These are phyloP conservation scores for Invenusta paracnida DNA, from an alignment of 2,888 invertebrate species.

Conservation along the genomic window DNA sequence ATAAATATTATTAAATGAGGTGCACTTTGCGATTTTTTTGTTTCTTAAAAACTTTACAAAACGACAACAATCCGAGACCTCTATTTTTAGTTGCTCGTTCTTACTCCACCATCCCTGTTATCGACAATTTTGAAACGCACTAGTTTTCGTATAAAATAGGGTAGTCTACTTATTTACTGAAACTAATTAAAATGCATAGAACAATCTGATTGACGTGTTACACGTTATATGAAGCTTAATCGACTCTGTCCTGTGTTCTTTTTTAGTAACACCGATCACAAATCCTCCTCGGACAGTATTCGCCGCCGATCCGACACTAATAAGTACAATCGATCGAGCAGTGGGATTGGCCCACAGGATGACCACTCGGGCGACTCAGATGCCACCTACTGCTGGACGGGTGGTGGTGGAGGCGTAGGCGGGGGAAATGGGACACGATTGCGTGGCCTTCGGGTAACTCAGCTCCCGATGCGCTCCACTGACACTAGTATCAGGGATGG, in stretches of 20 bases:
- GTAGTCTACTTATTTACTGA: too few species aligned
- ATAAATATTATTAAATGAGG: too few species aligned
- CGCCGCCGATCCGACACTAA: background rate
- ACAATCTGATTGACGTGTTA: too few species aligned
- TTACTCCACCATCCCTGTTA: too few species aligned
- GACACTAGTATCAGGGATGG: slow-evolving; percentile 94
- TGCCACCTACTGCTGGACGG: slow-evolving; percentile 1
- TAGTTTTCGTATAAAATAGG: too few species aligned
- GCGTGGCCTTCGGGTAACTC: slow-evolving; percentile 25
- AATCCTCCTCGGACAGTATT: background rate
- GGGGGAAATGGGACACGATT: background rate
- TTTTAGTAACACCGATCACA: slow-evolving; percentile 10
- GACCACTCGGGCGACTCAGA: slow-evolving; percentile 9
- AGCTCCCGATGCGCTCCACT: slow-evolving; percentile 46
- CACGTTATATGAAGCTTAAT: too few species aligned
- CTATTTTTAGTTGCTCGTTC: too few species aligned
- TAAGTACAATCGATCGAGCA: background rate
- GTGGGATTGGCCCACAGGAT: background rate
- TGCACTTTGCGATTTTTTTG: too few species aligned
- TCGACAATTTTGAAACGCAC: too few species aligned
- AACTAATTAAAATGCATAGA: too few species aligned
- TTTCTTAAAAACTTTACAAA: too few species aligned
- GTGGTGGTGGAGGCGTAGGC: background rate
- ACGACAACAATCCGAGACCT: too few species aligned
- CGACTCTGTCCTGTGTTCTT: background rate